These are phyloP conservation scores for Trichosurus vulpecula DNA, from an alignment of 2,797 vertebrate species.

Conservation along the genomic window DNA sequence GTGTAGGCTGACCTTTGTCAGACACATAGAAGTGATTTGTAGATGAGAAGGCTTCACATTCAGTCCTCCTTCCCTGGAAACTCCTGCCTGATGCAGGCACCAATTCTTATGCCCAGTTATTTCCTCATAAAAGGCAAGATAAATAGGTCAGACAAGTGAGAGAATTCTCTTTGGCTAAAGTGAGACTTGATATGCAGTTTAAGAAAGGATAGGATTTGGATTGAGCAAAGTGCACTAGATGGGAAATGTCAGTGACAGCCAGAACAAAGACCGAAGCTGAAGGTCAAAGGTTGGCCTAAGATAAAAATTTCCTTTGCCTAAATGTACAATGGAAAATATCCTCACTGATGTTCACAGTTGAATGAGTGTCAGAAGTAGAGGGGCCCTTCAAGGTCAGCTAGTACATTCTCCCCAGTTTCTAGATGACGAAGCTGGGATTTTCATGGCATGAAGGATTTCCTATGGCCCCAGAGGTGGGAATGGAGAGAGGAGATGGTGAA, in stretches of 20 bases:
- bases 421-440: not conserved
- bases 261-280: not conserved
- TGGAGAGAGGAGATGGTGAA: too few relatives aligned
- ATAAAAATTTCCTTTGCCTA: not conserved
- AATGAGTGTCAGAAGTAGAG: not conserved
- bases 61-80: not conserved
- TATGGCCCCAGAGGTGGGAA: not conserved
- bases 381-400: not conserved
- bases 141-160: not conserved
- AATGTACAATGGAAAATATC: not conserved
- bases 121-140: not conserved
- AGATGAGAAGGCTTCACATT: not conserved
- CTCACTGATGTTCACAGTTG: not conserved
- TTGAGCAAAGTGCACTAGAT: too few relatives aligned
- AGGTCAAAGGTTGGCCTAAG: not conserved
- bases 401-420: not conserved
- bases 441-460: not conserved
- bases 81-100: not conserved
- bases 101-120: not conserved
- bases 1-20: not conserved
- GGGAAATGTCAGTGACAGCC: not conserved
- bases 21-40: not conserved
- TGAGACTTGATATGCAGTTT: not conserved
- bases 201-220: not conserved
- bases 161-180: not conserved